These are phyloP conservation scores for Sarcophaga carnaria DNA, from an alignment of 2,888 invertebrate genomes.

Conservation along the genomic window DNA sequence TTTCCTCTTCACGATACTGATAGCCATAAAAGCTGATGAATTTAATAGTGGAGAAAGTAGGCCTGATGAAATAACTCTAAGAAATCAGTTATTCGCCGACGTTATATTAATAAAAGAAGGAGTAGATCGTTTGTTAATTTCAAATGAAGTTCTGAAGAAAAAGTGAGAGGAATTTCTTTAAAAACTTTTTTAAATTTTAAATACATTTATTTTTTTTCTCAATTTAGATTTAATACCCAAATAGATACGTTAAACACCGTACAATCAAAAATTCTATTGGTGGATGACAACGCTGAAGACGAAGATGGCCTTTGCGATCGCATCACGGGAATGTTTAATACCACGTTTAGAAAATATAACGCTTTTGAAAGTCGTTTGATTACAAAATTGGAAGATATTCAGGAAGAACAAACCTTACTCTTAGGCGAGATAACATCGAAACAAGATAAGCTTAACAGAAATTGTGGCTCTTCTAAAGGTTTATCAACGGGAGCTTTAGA, in stretches of 20 bases:
- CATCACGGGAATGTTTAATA: conserved; percentile 34
- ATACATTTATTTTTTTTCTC: too few species aligned
- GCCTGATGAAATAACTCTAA: conserved; percentile 31
- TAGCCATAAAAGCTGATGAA: conserved; percentile 12
- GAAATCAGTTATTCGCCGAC: conserved; percentile 55
- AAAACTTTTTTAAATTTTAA: background rate
- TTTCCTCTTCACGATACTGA: background rate
- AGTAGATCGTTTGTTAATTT: conserved; percentile 43
- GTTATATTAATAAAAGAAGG: conserved; percentile 47
- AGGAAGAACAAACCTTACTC: conserved; percentile 36
- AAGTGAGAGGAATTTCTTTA: conserved; percentile 6
- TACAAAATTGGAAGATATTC: conserved; percentile 49
- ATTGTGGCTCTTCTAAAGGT: background rate
- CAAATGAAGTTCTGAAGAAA: conserved; percentile 53
- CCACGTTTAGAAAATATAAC: conserved; percentile 49
- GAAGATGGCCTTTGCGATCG: conserved; percentile 14
- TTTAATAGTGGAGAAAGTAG: background rate
- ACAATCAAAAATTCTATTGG: background rate
- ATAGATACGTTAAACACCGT: background rate
- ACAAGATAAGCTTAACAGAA: conserved; percentile 36
- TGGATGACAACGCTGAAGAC: background rate
- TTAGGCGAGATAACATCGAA: conserved; percentile 34
- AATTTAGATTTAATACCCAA: background rate
- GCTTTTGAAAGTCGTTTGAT: conserved; percentile 40
- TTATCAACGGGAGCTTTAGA: background rate